Base-by-base conservation (phyloP, 2,113 vertebrate genomes). In the Agelaius tricolor region DNA sequence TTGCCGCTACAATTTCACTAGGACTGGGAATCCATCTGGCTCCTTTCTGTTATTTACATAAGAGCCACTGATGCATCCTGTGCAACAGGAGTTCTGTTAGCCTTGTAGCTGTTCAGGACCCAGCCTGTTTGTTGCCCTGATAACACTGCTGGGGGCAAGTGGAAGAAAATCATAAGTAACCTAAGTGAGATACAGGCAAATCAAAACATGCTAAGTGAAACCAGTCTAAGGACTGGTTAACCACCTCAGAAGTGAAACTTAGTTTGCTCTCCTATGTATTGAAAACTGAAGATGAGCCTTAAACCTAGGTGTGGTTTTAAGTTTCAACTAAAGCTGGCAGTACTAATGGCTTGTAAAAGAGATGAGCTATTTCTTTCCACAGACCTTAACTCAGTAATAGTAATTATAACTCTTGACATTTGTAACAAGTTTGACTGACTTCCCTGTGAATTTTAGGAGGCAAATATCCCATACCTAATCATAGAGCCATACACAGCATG, bases 401-500 rank as follows among this genome's bases (percentile, higher is more conserved):
- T 76, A 63, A 47, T 87, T 74, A 59, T 13, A 55, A 3, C 10
- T 67, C 23, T 69, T 76, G 51, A 52, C 0, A 2, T 57, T 69
- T 68, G 3, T 61, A 57, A 54, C 5, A 35, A 76, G 18, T 72
- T 62, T 77, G 31, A 52, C 16, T 68, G 20, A 57, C 26, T 82
- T 72, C 37, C 16, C 13, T 84, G 15, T 94, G 31, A 13, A 27
- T 79, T 91, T 68, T 46, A 49, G 49, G 49, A 79, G 24, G 20
- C 41, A 68, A 37, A 61, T 87, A 52, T 37, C 33, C 23, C 27
- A 33, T 21, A 43, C 16, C 11, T 3, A 51, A 15, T 67, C 68
- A 31, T 33, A 26, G 23, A 0, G 0, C 37, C 33, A 35, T 49
- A 17, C 2, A 0, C 4, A 65, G 41, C 15, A 13, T 27, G 3